Percentiles rank a stretch among this genome's conserved stretches.
phyloP scores from a whole-genome alignment of 1,140 invertebrate species.

The Leptinotarsa lineolata region DNA sequence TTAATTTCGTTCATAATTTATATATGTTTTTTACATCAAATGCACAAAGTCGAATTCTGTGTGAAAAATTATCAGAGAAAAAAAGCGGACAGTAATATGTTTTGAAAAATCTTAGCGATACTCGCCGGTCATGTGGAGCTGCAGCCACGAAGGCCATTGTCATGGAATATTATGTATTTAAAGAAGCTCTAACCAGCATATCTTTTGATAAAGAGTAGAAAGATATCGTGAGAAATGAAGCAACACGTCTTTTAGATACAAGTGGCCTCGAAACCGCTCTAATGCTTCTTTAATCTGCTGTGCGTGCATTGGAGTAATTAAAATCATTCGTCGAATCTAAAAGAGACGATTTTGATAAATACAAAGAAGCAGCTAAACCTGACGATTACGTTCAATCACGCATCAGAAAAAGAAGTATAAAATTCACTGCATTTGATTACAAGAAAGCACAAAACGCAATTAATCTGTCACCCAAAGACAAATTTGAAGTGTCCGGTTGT shows the following conservation, averaged over 20 bases:
- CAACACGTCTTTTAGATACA: no score
- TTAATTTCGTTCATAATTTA: conserved; percentile 9
- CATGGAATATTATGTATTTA: no score
- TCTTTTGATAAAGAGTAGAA: no score
- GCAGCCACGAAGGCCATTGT: no score
- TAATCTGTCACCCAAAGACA: conserved; percentile 5
- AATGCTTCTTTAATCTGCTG: background rate
- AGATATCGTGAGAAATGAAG: no score
- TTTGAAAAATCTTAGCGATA: no score
- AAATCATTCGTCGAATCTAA: background rate
- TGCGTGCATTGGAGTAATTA: background rate
- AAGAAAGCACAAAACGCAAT: background rate
- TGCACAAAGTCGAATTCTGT: no score
- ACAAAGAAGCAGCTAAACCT: background rate
- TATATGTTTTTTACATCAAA: conserved; percentile 10
- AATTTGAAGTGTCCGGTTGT: conserved; percentile 6
- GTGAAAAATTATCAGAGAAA: no score
- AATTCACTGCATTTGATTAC: background rate
- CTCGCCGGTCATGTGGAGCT: no score
- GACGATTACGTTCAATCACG: conserved; percentile 8
- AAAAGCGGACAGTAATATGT: no score
- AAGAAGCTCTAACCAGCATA: no score
- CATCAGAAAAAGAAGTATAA: conserved; percentile 8
- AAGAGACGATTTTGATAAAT: conserved; percentile 10
- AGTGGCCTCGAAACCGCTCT: background rate